A percentile compares a stretch with the other conserved stretches of the same genome.
phyloP scores from a whole-genome alignment of 2,113 vertebrate species.

The Urocitellus parryii region DNA sequence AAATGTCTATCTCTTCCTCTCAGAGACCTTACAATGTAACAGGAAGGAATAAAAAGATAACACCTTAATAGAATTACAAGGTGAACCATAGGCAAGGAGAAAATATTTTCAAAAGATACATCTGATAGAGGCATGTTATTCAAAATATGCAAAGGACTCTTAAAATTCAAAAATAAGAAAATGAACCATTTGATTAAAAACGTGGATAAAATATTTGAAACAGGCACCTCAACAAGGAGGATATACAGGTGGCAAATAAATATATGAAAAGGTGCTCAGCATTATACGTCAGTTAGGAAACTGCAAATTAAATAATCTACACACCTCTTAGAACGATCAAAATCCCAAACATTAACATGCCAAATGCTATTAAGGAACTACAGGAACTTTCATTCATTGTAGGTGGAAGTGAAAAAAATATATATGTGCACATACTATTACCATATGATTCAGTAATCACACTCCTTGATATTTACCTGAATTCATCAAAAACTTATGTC shows the following conservation, averaged over 20 bases:
- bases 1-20: not conserved
- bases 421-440: not conserved
- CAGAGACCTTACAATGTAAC: not conserved
- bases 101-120: not conserved
- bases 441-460: not conserved
- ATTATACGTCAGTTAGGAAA: not conserved
- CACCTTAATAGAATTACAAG: not conserved
- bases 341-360: not conserved
- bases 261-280: not conserved
- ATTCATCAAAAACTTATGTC: not conserved
- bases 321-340: not conserved
- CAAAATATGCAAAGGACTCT: not conserved
- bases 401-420: not conserved
- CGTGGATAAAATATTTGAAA: not conserved
- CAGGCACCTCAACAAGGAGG: not conserved
- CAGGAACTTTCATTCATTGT: not conserved
- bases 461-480: not conserved
- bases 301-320: not conserved
- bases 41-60: slow-evolving; percentile 24
- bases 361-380: not conserved
- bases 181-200: not conserved
- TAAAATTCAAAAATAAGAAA: not conserved
- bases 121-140: not conserved
- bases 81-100: not conserved
- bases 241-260: not conserved